Conservation (phyloP, 2,797 vertebrate species). For the Coregonus ussuriensis region DNA sequence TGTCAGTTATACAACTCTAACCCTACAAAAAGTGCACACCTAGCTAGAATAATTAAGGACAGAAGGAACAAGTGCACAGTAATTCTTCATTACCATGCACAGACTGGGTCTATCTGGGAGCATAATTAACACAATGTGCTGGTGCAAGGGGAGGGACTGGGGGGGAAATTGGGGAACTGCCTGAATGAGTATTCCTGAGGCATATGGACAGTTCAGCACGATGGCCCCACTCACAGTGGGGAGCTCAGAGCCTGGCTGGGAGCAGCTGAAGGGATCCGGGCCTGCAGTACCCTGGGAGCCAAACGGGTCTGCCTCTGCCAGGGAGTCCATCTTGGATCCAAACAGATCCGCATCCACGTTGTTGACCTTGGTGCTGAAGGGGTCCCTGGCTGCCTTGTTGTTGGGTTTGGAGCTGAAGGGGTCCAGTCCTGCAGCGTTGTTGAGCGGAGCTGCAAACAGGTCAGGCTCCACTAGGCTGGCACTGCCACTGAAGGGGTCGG, state of each 20-base stretch:
- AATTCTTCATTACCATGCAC: neutral
- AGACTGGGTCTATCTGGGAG: neutral
- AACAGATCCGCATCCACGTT: constrained; percentile 55
- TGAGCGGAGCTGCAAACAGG: constrained; percentile 67
- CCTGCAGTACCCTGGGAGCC: constrained; percentile 59
- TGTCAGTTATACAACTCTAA: neutral
- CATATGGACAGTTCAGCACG: neutral
- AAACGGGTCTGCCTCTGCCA: constrained; percentile 70
- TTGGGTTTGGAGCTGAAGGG: constrained; percentile 61
- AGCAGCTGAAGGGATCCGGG: constrained; percentile 70
- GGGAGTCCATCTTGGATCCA: constrained; percentile 42
- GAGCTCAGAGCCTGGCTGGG: constrained; percentile 55
- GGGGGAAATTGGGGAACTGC: neutral
- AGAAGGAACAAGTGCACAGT: neutral
- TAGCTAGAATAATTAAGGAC: neutral
- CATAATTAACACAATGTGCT: neutral
- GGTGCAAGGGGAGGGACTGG: neutral
- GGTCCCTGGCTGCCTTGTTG: constrained; percentile 59
- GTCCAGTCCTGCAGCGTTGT: constrained; percentile 57
- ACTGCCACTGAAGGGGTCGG: constrained; percentile 81
- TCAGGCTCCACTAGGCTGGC: constrained; percentile 62
- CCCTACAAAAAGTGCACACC: neutral
- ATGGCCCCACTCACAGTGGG: constrained; percentile 59
- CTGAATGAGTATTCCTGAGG: neutral
- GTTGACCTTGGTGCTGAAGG: constrained; percentile 48